Base-by-base conservation (phyloP, 2,797 vertebrate genomes). In the Coendou prehensilis region DNA sequence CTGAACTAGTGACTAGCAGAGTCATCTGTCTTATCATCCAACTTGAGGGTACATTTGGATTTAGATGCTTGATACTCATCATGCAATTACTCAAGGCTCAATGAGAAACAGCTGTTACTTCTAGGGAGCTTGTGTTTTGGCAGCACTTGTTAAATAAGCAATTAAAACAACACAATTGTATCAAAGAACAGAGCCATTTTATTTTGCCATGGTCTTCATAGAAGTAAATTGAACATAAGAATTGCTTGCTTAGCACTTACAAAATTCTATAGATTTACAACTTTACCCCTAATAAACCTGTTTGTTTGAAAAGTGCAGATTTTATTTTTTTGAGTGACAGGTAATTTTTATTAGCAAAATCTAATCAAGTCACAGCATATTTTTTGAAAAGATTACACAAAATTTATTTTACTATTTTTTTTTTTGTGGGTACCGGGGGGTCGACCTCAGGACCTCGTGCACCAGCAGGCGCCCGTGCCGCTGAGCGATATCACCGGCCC, bases 301-400 rank as follows among this genome's bases (percentile, higher is more conserved):
- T 47, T 75, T 28, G 59, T 94, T 96, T 94, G 87, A 96, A 97
- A 97, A 98, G 41, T 75, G 91, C 8, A 85, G 59, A 37, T 1
- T 84, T 63, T 26, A 8, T 93, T 95, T 97, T 67, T 90, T 91
- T n/a, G 45, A 93, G 28, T 54, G 91, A 61, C 15, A 97, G 79
- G 41, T 56, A 97, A 96, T 97, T 98, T 98, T 69, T 98, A 94
- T 95, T 95, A 93, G 90, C 84, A 96, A 97, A 98, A 96, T 67
- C 96, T 96, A 97, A 97, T 96, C 57, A 87, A 96, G 78, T 85
- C 54, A 91, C n/a, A 89, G 91, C 91, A 93, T 79, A 33, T 11
- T 67, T 41, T 97, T 93, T 97, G 92, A 97, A 96, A 87, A 98
- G 71, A 97, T 67, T 97, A 92, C 28, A 80, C 33, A 90, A 93